Evolutionary conservation across 2,113 vertebrate genomes (phyloP), one percentile per base, ranked within the genome.

Genomic region (Albula goreensis): DNA sequence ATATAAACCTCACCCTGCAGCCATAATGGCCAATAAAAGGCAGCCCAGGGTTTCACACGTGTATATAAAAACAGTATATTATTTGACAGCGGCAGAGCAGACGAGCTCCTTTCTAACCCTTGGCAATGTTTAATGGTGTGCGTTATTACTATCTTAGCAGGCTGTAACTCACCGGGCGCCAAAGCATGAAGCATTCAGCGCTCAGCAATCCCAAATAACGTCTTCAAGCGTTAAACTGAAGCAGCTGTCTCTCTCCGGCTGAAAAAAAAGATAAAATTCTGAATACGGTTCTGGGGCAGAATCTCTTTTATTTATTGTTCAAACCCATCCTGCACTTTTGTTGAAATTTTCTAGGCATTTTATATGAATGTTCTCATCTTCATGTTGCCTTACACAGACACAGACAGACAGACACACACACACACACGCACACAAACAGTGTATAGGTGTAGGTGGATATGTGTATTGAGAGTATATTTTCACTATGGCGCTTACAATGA

Each of bases 101-200:
- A 92, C 88, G 90, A 85, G 90, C 88, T 88, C 87, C 85, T 89
- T 86, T 91, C 92, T 93, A 92, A 92, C 90, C 91, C 89, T 91
- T 92, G 91, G 90, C 94, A 94, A 94, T 93, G 92, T 94, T 95
- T 96, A 96, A 94, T 95, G 94, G 91, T 89, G 92, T 94, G 94
- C 92, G 92, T 94, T 96, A 96, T 93, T 93, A 92, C 91, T 89
- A 92, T 92, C 92, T 91, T 90, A 89, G 89, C 92, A 92, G 90
- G 83, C 82, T 91, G 91, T 94, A 94, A 94, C 91, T 94, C 93
- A 94, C 85, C 56, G 85, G 87, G 92, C 86, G 85, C 90, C 87
- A 91, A 41, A 92, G 89, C 90, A 92, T 92, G 86, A 91, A 92
- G 90, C 92, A 92, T 92, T 94, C 93, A 91, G 91, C 90, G 91